Base-by-base conservation (phyloP, 23 tunicate genomes). In the Trididemnum miniatum region DNA sequence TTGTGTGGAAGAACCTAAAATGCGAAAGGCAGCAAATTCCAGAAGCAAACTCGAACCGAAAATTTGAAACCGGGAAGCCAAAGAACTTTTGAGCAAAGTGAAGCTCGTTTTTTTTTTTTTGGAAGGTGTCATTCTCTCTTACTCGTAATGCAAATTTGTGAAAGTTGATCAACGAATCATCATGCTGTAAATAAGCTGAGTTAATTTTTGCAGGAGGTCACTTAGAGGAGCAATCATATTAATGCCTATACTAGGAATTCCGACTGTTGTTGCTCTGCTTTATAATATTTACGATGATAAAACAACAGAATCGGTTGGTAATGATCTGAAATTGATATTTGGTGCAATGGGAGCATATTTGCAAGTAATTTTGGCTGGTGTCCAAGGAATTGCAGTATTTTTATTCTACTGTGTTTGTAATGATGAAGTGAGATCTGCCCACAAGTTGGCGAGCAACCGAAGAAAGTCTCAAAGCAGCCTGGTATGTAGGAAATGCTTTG, bases 221-320 rank as follows among this genome's bases (percentile, higher is more conserved):
- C 29, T 79, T 1, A 62, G 80, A 65, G 97, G 97, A 7, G 90
- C 97, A 4, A 52, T 86, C 7, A 76, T 91, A 1, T 78, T 91
- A 9, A 76, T 91, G 97, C 97, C 97, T 4, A 91, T 91, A 32
- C 84, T 91, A 3, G 80, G 97, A 9, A 27, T 91, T 0, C 97
- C 97, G 33, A 81, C 90, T 79, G 65, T 91, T 4, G 81, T 86
- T 9, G 87, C 82, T 20, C 35, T 91, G 20, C 74, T 91, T 1
- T 85, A 79, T 34, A 81, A 86, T 57, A 66, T 88, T 20, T 77
- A 88, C 79, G 24, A n/a, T 24, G 59, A 73, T 31, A 3, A 7
- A 5, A 33, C 22, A 7, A 31, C 37, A 3, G 38, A 67, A 31
- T 67, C 37, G 7, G 38, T 67, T 31, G 38, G 12, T 30, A 25